phyloP scores from a whole-genome alignment of 2,797 vertebrate species.

The Arvicola amphibius region DNA sequence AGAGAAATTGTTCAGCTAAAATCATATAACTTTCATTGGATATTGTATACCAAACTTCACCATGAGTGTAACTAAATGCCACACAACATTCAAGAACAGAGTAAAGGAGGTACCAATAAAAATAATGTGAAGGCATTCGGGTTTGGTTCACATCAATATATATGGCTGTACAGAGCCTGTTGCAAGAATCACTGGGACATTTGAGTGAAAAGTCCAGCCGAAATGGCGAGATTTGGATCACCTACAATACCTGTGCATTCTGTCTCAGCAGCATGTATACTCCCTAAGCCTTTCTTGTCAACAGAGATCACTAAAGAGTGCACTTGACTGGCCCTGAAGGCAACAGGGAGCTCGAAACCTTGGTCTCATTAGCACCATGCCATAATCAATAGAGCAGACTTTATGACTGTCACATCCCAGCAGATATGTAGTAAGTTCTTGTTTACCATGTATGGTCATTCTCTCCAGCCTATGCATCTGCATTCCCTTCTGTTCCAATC shows the following conservation, averaged over 20 bases:
- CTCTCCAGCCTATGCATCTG: background rate
- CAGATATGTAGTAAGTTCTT: slow-evolving; percentile 23
- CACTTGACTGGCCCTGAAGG: slow-evolving; percentile 27
- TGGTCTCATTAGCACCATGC: slow-evolving; percentile 49
- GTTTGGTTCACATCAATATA: background rate
- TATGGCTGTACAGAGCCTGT: background rate
- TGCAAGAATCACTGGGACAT: background rate
- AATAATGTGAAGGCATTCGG: background rate
- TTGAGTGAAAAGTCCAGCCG: fast-evolving
- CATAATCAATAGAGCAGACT: slow-evolving; percentile 58
- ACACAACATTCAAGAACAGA: background rate
- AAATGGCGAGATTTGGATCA: background rate
- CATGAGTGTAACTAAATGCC: background rate
- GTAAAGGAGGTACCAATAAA: background rate
- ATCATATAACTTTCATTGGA: background rate
- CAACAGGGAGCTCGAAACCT: background rate
- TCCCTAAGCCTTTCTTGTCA: background rate
- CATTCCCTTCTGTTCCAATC: background rate
- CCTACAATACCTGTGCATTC: background rate
- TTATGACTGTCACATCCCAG: slow-evolving; percentile 41
- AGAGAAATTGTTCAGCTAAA: slow-evolving; percentile 7
- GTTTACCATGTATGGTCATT: slow-evolving; percentile 44
- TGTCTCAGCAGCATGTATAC: background rate
- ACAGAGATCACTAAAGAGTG: background rate
- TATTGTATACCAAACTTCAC: background rate